phyloP scores from a whole-genome alignment of 2,113 vertebrate species.

The Muntiacus reevesi region DNA sequence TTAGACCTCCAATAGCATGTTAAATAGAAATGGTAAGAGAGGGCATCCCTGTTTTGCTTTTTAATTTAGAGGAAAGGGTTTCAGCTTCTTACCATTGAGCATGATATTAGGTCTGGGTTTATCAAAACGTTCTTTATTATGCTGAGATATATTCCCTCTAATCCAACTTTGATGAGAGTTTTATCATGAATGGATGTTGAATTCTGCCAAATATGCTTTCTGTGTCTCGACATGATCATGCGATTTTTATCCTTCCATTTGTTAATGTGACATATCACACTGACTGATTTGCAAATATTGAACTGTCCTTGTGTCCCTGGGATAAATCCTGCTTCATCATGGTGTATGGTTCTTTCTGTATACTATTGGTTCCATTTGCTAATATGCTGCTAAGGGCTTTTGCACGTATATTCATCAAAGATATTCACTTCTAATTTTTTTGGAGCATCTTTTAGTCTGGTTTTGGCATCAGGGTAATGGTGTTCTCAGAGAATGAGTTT shows the following conservation, averaged over 20 bases:
- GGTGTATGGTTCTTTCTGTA: background rate
- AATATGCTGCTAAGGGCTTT: background rate
- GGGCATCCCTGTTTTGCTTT: background rate
- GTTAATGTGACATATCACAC: background rate
- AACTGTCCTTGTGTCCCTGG: background rate
- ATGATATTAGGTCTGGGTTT: background rate
- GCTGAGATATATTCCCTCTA: background rate
- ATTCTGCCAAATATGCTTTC: background rate
- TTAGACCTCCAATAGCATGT: background rate
- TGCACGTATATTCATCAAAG: background rate
- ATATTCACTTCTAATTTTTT: background rate
- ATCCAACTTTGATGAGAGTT: background rate
- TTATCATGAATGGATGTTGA: background rate
- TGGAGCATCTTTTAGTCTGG: background rate
- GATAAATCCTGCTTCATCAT: background rate
- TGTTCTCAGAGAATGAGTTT: background rate
- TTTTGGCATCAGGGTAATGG: background rate
- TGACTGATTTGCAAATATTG: background rate
- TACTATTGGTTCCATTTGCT: background rate
- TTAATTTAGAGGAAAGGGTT: background rate
- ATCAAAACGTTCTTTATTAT: background rate
- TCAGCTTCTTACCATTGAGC: background rate
- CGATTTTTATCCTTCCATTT: background rate
- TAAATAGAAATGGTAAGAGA: background rate
- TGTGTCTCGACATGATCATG: background rate